A percentile compares a stretch with the other conserved stretches of the same genome.
These are phyloP conservation scores for Zosterops hypoxanthus DNA, from an alignment of 2,113 vertebrate genomes.

Conservation along the genomic window DNA sequence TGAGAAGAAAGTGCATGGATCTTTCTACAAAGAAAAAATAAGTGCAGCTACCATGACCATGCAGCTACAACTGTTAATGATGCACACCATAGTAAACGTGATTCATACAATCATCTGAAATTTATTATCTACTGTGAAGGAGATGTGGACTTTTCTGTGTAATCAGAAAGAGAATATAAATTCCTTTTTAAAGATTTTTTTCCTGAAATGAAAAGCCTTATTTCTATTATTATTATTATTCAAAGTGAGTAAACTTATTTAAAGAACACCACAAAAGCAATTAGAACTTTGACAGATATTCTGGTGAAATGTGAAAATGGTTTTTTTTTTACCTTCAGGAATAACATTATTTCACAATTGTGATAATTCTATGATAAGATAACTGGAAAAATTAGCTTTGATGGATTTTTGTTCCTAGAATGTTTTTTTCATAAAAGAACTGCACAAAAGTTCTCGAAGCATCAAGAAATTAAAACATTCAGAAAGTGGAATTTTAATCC, in stretches of 20 bases:
- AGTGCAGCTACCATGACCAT: neutral
- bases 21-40: neutral
- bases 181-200: neutral
- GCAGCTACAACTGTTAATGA: neutral
- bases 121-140: neutral
- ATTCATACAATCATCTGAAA: neutral
- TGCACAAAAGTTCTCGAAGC: neutral
- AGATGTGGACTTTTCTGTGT: neutral
- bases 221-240: neutral
- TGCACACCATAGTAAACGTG: neutral
- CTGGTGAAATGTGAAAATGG: neutral
- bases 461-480: neutral
- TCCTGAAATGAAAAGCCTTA: neutral
- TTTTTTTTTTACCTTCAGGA: neutral
- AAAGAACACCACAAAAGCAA: neutral
- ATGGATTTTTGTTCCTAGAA: neutral
- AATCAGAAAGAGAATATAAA: neutral
- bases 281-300: slow-evolving; percentile 30
- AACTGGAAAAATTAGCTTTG: neutral
- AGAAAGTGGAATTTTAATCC: neutral
- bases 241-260: neutral
- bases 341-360: neutral
- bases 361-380: neutral
- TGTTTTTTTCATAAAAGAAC: neutral
- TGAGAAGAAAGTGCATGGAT: neutral